Evolutionary conservation across 1,140 invertebrate species (phyloP), one percentile per base, ranked within the genome.

Genomic region (Pseudomyrmex flavicornis): DNA sequence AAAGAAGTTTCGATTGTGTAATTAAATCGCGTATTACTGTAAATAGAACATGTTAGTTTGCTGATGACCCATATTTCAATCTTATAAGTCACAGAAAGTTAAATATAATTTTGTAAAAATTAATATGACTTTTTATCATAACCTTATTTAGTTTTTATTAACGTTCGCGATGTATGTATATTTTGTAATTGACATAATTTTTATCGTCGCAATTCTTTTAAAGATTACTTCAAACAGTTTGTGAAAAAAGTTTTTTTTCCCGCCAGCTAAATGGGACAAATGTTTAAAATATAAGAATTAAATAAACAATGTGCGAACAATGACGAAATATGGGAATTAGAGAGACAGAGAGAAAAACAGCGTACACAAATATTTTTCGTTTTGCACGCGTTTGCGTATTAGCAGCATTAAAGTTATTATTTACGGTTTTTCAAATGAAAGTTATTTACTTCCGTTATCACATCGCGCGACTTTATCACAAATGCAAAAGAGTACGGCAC

Each of bases 291-390:
- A 17, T 13, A 44, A 59, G 2, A 69, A 48, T 79, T 48, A 79
- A 70, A 79, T 79, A 70, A 79, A 79, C 44, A 70, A 69, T 17
- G 13, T 12, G 2, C 3, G 13, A 77, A 1, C 62, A 26, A 59
- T 59, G 10, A n/a, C 15, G 15, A 26, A 20, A 50, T 48, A 69
- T 15, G n/a, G 35, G 58, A 35, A 79, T 79, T 69, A 79, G 59
- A 9, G 10, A 13, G 9, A 58, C 46, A 69, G 10, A 0, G 26
- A 13, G 9, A 69, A 58, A 69, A 22, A n/a, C 1, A 48, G 20
- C 15, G 15, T 35, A 70, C 58, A 8, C 20, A 70, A 70, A 35
- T 79, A 79, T 22, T 59, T 79, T 56, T 59, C 20, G 0, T 46
- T 20, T n/a, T 15, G 13, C n/a, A 22, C 15, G 17, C n/a, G n/a